Conservation (phyloP, 2,888 invertebrate genomes). For the Drosophila quinaria region DNA sequence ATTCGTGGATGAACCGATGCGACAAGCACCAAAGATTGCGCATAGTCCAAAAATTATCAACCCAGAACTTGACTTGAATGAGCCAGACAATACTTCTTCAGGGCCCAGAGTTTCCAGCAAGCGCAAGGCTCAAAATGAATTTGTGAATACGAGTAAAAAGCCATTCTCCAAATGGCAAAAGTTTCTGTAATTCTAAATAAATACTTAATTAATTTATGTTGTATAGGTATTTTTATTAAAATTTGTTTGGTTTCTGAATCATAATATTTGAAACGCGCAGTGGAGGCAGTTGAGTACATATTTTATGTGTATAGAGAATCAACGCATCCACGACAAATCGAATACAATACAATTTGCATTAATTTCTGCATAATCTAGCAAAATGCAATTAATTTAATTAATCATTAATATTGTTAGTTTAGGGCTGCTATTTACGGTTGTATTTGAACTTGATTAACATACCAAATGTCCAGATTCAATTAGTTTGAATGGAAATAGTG, state of each 20-base stretch:
- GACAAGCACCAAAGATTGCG: rapidly evolving
- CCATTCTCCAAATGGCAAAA: constrained; percentile 58
- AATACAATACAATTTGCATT: constrained; percentile 65
- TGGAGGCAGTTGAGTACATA: constrained; percentile 48
- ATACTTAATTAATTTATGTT: constrained; percentile 24
- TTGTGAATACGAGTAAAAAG: constrained; percentile 18
- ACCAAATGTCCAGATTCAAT: constrained; percentile 34
- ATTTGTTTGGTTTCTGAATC: constrained; percentile 32
- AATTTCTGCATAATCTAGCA: constrained; percentile 52
- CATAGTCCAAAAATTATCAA: neutral
- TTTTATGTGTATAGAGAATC: constrained; percentile 46
- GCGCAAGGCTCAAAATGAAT: neutral
- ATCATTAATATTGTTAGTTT: constrained; percentile 61
- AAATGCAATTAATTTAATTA: constrained; percentile 55
- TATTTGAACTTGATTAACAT: constrained; percentile 30
- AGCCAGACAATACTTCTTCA: neutral
- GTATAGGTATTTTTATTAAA: constrained; percentile 60
- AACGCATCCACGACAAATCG: constrained; percentile 56
- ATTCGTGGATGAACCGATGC: constrained; percentile 37
- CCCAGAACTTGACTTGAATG: neutral
- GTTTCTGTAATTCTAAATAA: constrained; percentile 26
- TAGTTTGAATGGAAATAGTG: constrained; percentile 54
- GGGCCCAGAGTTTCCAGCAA: constrained; percentile 16
- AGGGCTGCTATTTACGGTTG: constrained; percentile 31
- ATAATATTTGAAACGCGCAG: constrained; percentile 56